phyloP scores from a whole-genome alignment of 2,797 vertebrate species.

The Glyptemys insculpta region DNA sequence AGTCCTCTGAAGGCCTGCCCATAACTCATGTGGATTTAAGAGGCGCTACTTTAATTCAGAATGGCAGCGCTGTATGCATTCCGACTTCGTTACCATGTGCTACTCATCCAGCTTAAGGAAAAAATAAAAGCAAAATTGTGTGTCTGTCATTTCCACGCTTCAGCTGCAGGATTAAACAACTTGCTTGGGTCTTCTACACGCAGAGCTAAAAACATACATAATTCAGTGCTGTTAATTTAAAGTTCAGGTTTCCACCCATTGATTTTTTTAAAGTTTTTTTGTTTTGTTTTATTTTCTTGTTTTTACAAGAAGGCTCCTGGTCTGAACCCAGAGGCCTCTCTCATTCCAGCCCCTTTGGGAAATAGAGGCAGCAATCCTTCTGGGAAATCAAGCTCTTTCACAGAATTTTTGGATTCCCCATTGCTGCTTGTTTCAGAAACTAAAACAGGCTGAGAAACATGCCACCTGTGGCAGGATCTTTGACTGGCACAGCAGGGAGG shows the following conservation, averaged over 20 bases:
- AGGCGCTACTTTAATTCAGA: not conserved
- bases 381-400: not conserved
- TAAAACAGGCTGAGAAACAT: not conserved
- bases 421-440: not conserved
- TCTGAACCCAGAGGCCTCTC: not conserved
- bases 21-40: not conserved
- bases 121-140: not conserved
- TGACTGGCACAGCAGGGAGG: not conserved
- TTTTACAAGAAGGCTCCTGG: not conserved
- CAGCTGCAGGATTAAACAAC: not conserved
- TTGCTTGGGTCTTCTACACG: not conserved
- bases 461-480: not conserved
- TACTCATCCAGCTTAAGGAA: not conserved
- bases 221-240: constrained; percentile 1
- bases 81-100: not conserved
- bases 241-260: constrained; percentile 26
- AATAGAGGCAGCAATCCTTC: not conserved
- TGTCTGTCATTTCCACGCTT: not conserved
- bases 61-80: not conserved
- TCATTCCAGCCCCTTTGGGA: not conserved
- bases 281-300: constrained; percentile 17
- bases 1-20: not conserved
- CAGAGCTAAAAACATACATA: not conserved
- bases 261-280: not conserved
- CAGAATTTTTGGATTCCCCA: not conserved